Evolutionary conservation across 2,888 invertebrate genomes (phyloP).

Genomic region (Spisula subtruncata): DNA sequence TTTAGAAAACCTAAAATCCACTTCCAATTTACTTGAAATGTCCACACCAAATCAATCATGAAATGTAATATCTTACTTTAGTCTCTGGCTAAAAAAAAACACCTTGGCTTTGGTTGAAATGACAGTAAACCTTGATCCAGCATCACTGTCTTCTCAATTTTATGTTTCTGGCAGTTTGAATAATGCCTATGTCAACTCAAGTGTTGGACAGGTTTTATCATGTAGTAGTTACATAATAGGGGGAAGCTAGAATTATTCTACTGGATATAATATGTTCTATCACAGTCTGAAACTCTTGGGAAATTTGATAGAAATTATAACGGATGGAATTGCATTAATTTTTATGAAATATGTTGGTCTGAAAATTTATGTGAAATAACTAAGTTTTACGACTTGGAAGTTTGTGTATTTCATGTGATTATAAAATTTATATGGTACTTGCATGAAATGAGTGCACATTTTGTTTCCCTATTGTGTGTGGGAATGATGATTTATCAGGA

Average conservation of each 20-base stretch:
- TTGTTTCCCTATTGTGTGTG: background rate
- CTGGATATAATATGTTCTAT: background rate
- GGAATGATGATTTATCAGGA: background rate
- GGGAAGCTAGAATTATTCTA: background rate
- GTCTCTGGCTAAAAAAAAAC: no score
- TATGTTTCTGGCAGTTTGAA: background rate
- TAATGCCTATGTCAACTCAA: background rate
- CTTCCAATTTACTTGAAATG: no score
- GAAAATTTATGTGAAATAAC: background rate
- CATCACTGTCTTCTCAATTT: no score
- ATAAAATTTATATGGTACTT: background rate
- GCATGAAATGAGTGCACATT: background rate
- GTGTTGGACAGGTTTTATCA: background rate
- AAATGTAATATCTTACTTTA: no score
- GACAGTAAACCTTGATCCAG: no score
- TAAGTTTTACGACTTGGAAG: background rate
- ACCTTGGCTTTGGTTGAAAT: no score
- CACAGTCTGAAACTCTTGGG: background rate
- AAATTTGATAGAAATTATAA: background rate
- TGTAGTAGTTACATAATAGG: background rate
- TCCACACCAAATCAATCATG: no score
- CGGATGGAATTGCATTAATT: background rate
- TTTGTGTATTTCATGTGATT: background rate
- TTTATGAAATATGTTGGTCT: background rate
- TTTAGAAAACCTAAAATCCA: no score